Base-by-base conservation (phyloP, 2,113 vertebrate genomes). In the Epinephelus cyanopodus region DNA sequence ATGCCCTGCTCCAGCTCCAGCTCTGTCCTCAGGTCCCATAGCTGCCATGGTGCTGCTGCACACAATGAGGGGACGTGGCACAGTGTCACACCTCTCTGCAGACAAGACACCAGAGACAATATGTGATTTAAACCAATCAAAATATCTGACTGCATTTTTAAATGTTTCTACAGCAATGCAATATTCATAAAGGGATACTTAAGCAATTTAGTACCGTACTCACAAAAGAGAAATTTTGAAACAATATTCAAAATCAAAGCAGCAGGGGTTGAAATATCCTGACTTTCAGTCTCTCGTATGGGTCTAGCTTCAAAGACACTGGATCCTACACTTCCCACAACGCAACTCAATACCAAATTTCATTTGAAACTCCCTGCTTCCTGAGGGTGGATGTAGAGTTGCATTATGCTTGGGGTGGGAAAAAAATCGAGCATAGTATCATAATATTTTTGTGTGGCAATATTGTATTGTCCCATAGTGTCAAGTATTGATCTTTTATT, bases 41-140 rank as follows among this genome's bases (percentile, higher is more conserved):
- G 94, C 93, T 92, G 94, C 92, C 94, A 94, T 94, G 82, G 80
- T 93, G 89, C 79, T 84, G 80, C 70, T 82, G 85, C 82, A 84
- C 77, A 75, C 83, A 52, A 76, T 66, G 71, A 75, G 63, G 86
- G 84, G 87, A 82, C 85, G 87, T 85, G 18, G 86, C 74, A 74
- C 77, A 74, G 53, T 33, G 79, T 83, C 81, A 79, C 85, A 73
- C 80, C 73, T 77, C 54, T 73, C 91, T 93, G 68, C 19, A 71
- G 70, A 77, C 47, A 47, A 78, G 23, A 85, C 73, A 39, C 37
- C 27, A 4, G n/a, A 33, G 13, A 53, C n/a, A 21, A 3, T 33
- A 62, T 17, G 23, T 81, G 77, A 54, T 52, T 2, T 21, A 0
- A 71, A 21, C 13, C 5, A 29, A 56, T 25, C 3, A n/a, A 48